Evolutionary conservation across 2,113 vertebrate genomes (phyloP), one percentile per base, ranked within the genome.

Genomic region (Synodontis membranacea): DNA sequence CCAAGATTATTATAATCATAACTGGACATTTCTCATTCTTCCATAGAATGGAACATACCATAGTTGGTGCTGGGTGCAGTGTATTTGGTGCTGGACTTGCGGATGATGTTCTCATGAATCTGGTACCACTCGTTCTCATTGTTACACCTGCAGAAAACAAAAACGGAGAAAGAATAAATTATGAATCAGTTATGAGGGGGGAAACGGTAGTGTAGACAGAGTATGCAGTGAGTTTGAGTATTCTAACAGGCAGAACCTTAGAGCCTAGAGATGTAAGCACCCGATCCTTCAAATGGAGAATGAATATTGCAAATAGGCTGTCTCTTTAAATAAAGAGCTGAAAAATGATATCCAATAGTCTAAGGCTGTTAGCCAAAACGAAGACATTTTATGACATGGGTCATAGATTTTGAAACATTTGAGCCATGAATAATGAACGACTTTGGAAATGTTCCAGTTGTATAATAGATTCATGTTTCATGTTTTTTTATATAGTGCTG

Each of bases 61-160:
- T 99, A 99, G 95, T 97, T 99, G 89, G 96, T 97, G 91, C 97
- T 98, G 88, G 98, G 97, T 9, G 97, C 97, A 0, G 97, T 98
- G 94, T 99, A 99, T 88, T 99, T 99, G 94, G 97, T 97, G 88
- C 97, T 99, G 91, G 97, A 99, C 92, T 99, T 99, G 89, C 97
- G 96, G 91, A 99, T 98, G 91, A 99, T 99, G 78, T 99, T 99
- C 90, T 99, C 98, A 0, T 99, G 98, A 93, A 99, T 97, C 95
- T 99, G 98, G 93, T 96, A 96, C 98, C 98, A 99, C 23, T 99
- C 98, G 0, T 96, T 99, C 92, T 99, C 98, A 2, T 99, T 99
- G 94, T 98, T 99, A 92, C 98, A 99, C 91, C 98, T 99, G 85
- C 80, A 64, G 34, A 74, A 80, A 0, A 17, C 5, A 88, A 15